A percentile compares a stretch with the other conserved stretches of the same genome.
Conservation (phyloP, 2,113 vertebrate genomes). For the Melanotaenia duboulayi region DNA sequence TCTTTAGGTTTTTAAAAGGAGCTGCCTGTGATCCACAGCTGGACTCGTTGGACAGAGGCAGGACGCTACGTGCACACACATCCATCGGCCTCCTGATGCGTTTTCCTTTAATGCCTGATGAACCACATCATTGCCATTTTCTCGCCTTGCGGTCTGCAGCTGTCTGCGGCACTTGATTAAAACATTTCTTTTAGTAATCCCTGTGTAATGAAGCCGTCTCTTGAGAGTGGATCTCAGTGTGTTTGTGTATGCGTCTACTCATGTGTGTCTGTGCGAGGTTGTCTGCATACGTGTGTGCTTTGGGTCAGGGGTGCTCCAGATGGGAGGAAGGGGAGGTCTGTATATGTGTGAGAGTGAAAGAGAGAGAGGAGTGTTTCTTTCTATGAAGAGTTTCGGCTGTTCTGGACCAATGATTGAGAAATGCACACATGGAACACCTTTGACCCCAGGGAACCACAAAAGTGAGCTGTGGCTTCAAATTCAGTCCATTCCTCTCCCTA, state of each 20-base stretch:
- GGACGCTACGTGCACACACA: conserved; percentile 52
- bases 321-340: conserved; percentile 56
- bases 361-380: conserved; percentile 44
- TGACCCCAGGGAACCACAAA: conserved; percentile 57
- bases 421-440: conserved; percentile 68
- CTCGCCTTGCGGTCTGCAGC: conserved; percentile 78
- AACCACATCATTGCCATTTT: conserved; percentile 81
- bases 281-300: conserved; percentile 43
- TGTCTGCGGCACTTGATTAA: conserved; percentile 82
- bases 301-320: conserved; percentile 67
- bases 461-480: conserved; percentile 34
- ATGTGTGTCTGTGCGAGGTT: conserved; percentile 27
- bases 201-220: conserved; percentile 82
- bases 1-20: conserved; percentile 56
- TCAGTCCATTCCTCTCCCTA: conserved; percentile 7
- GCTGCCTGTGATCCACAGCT: conserved; percentile 67
- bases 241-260: conserved; percentile 15
- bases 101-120: conserved; percentile 78
- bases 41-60: conserved; percentile 67
- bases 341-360: conserved; percentile 24
- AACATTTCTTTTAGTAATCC: conserved; percentile 81
- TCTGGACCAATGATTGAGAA: conserved; percentile 65
- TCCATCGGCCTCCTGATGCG: conserved; percentile 62
- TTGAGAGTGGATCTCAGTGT: conserved; percentile 61
- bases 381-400: conserved; percentile 58